These are phyloP conservation scores for Phyllotis vaccarum DNA, from an alignment of 2,797 vertebrate species.

Conservation along the genomic window DNA sequence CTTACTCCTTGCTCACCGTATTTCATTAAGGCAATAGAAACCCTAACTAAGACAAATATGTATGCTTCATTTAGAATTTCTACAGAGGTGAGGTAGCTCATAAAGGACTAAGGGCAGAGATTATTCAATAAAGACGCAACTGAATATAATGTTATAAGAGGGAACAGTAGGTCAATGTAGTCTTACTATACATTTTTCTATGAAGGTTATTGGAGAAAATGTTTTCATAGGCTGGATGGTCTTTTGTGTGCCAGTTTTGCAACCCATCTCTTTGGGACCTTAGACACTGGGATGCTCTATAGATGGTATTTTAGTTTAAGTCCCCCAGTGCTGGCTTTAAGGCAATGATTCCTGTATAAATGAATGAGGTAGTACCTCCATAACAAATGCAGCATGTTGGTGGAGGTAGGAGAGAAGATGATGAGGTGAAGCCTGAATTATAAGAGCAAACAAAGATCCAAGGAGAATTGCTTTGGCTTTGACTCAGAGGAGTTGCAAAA, in stretches of 20 bases:
- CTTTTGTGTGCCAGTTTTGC: slow-evolving; percentile 33
- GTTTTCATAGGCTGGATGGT: slow-evolving; percentile 9
- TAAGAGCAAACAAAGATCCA: neutral
- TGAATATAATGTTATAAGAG: neutral
- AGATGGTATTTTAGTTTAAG: slow-evolving; percentile 4
- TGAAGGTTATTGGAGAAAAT: slow-evolving; percentile 18
- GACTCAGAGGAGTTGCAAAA: neutral
- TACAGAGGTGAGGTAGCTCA: neutral
- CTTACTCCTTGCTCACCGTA: no score
- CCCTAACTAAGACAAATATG: neutral
- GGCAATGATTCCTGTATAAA: neutral
- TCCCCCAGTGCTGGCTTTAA: neutral
- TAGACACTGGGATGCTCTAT: slow-evolving; percentile 23
- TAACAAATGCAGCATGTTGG: neutral
- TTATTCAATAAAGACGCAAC: neutral
- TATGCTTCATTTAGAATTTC: neutral
- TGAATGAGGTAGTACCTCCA: slow-evolving; percentile 24
- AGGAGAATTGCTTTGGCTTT: neutral
- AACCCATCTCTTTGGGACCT: slow-evolving; percentile 12
- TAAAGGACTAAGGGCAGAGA: neutral
- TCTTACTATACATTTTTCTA: neutral
- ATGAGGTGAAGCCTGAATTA: neutral
- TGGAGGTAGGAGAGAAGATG: neutral
- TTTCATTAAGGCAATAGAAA: no score
- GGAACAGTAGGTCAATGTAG: neutral